phyloP scores from a whole-genome alignment of 2,113 vertebrate species.

The Lichenostomus cassidix region DNA sequence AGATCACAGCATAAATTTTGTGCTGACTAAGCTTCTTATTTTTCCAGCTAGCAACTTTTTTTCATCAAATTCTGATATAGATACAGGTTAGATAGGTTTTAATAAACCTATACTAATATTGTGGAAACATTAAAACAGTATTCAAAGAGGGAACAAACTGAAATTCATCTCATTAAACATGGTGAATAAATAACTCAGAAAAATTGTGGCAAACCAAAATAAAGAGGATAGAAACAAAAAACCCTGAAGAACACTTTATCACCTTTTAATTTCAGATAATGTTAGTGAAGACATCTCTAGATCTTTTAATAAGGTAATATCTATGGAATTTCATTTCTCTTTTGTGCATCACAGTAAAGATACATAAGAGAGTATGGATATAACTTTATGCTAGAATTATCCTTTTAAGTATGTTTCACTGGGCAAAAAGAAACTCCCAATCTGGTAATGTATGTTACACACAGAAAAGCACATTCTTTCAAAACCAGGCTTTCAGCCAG shows the following conservation, averaged over 20 bases:
- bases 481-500: neutral
- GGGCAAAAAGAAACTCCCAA: neutral
- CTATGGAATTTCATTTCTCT: neutral
- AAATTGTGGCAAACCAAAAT: neutral
- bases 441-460: neutral
- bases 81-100: neutral
- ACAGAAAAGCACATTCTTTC: neutral
- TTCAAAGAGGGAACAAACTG: neutral
- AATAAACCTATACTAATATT: neutral
- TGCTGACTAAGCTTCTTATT: neutral
- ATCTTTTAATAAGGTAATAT: neutral
- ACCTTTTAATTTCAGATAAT: neutral
- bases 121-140: neutral
- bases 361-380: accelerated
- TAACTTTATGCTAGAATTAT: neutral
- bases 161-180: neutral
- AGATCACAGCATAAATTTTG: neutral
- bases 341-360: neutral
- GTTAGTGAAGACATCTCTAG: neutral
- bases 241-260: neutral
- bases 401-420: neutral
- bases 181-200: neutral
- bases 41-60: neutral
- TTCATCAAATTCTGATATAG: neutral
- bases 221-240: neutral